Conservation (phyloP, 2,797 vertebrate species). For the Pyrocephalus nanus region DNA sequence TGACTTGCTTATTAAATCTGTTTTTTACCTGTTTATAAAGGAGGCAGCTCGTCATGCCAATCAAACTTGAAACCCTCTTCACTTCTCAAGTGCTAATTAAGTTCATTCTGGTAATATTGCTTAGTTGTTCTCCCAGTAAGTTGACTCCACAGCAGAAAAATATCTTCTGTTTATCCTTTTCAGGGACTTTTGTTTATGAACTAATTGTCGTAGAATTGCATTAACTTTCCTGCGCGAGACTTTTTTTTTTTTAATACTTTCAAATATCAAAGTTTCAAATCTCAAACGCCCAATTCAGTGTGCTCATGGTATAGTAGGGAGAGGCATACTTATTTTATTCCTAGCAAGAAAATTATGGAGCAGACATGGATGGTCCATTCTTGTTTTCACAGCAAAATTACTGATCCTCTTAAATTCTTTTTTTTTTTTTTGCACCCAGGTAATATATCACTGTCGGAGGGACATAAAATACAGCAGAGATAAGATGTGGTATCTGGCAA, state of each 20-base stretch:
- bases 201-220: not conserved
- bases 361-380: not conserved
- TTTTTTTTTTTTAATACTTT: not conserved
- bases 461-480: slow-evolving; percentile 98
- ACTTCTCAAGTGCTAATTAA: not conserved
- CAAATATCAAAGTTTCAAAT: not conserved
- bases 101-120: not conserved
- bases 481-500: slow-evolving; percentile 99
- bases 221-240: not conserved
- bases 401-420: not conserved
- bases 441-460: slow-evolving; percentile 89
- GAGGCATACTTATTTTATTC: not conserved
- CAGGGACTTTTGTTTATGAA: not conserved
- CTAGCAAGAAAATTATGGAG: not conserved
- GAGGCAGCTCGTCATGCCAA: not conserved
- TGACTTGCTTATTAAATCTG: not conserved
- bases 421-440: slow-evolving; percentile 72
- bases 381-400: not conserved
- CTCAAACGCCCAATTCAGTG: not conserved
- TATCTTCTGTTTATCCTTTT: not conserved
- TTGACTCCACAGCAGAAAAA: not conserved
- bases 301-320: not conserved
- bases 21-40: not conserved
- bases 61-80: not conserved
- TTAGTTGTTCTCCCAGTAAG: not conserved